These are phyloP conservation scores for Drosophila crucigera DNA, from an alignment of 2,888 invertebrate species.

Conservation along the genomic window DNA sequence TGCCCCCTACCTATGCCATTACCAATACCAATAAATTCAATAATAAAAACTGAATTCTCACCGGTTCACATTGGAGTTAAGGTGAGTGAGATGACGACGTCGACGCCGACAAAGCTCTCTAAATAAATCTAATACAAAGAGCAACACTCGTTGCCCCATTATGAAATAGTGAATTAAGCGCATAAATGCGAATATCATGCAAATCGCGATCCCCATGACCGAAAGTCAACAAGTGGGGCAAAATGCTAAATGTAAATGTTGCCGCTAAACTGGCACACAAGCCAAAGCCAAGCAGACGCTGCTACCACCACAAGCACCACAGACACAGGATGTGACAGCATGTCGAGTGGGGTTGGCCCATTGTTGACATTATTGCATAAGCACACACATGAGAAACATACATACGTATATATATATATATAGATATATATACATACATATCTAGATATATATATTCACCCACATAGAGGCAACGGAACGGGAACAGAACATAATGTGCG, in stretches of 20 bases:
- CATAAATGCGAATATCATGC: constrained; percentile 77
- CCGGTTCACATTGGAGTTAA: constrained; percentile 85
- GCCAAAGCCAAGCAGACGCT: constrained; percentile 14
- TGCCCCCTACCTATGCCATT: constrained; percentile 86
- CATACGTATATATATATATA: background rate
- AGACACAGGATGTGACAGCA: constrained; percentile 61
- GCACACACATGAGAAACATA: constrained; percentile 20
- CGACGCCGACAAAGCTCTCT: background rate
- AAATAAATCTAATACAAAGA: constrained; percentile 15
- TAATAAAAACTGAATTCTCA: constrained; percentile 85
- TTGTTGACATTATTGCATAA: constrained; percentile 77
- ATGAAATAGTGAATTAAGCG: constrained; percentile 78
- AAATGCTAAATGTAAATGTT: constrained; percentile 75
- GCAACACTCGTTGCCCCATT: constrained; percentile 49
- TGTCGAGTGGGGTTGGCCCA: constrained; percentile 57
- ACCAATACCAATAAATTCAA: constrained; percentile 85
- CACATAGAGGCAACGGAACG: constrained; percentile 35
- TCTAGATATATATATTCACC: constrained; percentile 22
- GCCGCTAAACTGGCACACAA: constrained; percentile 55
- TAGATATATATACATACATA: background rate
- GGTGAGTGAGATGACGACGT: constrained; percentile 75
- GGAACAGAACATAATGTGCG: constrained; percentile 50
- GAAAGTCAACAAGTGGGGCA: constrained; percentile 72
- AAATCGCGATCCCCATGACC: constrained; percentile 59
- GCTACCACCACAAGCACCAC: constrained; percentile 32